Percentiles rank a stretch among this genome's conserved stretches.
Evolutionary conservation across 2,797 vertebrate species (phyloP).

Genomic region (Sebastes matsubarae): DNA sequence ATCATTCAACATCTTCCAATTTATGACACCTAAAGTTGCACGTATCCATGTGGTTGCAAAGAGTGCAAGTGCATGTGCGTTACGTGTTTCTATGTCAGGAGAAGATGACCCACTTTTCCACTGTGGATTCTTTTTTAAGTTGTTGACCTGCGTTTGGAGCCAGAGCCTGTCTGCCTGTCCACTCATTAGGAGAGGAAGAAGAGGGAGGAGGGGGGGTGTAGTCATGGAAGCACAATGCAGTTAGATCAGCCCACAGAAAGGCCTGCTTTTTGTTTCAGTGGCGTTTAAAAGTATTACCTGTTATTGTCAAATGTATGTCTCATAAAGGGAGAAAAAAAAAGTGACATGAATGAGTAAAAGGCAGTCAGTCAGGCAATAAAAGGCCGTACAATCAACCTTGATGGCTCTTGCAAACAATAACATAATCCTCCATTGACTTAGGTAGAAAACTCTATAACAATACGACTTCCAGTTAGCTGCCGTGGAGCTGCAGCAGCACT

Average conservation of each 20-base stretch:
- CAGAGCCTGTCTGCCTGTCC: conserved; percentile 61
- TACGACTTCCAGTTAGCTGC: conserved; percentile 26
- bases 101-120: conserved; percentile 77
- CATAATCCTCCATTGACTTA: conserved; percentile 22
- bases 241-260: conserved; percentile 20
- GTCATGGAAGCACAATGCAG: conserved; percentile 36
- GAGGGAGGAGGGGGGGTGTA: background rate
- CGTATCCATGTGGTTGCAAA: background rate
- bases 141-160: conserved; percentile 68
- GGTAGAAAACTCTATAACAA: conserved; percentile 8
- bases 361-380: conserved; percentile 21
- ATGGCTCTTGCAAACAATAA: conserved; percentile 20
- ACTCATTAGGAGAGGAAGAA: conserved; percentile 42
- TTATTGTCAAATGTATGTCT: conserved; percentile 13
- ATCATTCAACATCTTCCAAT: background rate
- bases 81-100: conserved; percentile 39
- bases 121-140: conserved; percentile 63
- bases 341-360: conserved; percentile 24
- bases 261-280: conserved; percentile 6
- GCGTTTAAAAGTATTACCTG: conserved; percentile 3
- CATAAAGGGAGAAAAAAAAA: background rate
- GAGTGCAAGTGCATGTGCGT: conserved; percentile 19
- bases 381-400: conserved; percentile 40
- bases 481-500: conserved; percentile 43
- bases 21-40: background rate